Conservation (phyloP, 2,888 invertebrate genomes). For the Chrysomela aeneicollis region DNA sequence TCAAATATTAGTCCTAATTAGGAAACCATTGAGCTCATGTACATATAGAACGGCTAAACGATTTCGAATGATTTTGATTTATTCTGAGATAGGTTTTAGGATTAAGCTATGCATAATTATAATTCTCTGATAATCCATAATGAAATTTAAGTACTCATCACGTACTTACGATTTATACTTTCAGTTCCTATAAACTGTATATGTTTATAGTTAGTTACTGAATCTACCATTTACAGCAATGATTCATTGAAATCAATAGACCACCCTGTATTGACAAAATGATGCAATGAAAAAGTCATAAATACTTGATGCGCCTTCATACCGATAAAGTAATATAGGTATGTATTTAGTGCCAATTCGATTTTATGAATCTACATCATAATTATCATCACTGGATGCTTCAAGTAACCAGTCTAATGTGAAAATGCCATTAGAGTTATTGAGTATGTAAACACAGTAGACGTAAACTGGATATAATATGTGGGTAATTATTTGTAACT, state of each 20-base stretch:
- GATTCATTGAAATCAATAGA: neutral
- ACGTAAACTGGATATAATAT: neutral
- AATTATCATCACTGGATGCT: conserved; percentile 14
- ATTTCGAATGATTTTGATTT: too few species aligned
- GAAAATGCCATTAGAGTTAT: conserved; percentile 8
- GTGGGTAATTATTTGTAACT: conserved; percentile 2
- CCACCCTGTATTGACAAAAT: conserved; percentile 8
- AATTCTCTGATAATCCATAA: too few species aligned
- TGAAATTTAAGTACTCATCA: too few species aligned
- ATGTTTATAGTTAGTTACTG: too few species aligned
- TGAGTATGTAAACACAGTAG: conserved; percentile 7
- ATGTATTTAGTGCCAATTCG: conserved; percentile 22
- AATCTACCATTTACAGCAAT: too few species aligned
- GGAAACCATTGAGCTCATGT: too few species aligned
- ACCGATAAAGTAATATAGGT: conserved; percentile 17
- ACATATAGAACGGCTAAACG: too few species aligned
- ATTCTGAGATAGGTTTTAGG: too few species aligned
- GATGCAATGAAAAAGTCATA: conserved; percentile 18
- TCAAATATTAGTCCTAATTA: too few species aligned
- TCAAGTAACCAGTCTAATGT: conserved; percentile 13
- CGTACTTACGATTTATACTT: too few species aligned
- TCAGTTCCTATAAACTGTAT: too few species aligned
- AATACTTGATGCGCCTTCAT: conserved; percentile 15
- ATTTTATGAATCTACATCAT: conserved; percentile 19
- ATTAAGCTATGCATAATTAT: too few species aligned